phyloP scores from a whole-genome alignment of 2,888 invertebrate species.

The Papilio gigon region DNA sequence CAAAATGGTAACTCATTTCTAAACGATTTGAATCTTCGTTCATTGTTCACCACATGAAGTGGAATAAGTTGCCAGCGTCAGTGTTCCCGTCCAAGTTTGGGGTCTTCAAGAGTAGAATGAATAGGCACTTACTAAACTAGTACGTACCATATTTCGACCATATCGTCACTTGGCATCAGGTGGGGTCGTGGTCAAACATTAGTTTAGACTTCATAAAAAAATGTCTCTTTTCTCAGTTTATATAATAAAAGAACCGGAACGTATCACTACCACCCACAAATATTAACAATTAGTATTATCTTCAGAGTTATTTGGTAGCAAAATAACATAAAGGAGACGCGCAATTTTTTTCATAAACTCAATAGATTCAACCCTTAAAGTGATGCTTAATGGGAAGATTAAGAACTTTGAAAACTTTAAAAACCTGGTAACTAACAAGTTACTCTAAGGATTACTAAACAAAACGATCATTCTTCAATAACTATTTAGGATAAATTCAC shows the following conservation, averaged over 20 bases:
- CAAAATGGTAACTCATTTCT: neutral
- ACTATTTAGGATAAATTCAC: slow-evolving; percentile 50
- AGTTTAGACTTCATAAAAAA: no score
- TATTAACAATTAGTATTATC: slow-evolving; percentile 31
- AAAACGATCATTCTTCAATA: slow-evolving; percentile 47
- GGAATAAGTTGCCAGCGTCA: no score
- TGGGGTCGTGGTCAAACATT: no score
- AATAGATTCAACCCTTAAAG: slow-evolving; percentile 39
- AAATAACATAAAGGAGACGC: slow-evolving; percentile 35
- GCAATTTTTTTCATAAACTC: slow-evolving; percentile 36
- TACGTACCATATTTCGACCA: no score
- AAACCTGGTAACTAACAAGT: slow-evolving; percentile 40
- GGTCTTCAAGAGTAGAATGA: no score
- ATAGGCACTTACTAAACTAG: no score
- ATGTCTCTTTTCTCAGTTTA: neutral
- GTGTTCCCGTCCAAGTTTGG: no score
- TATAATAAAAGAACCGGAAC: neutral
- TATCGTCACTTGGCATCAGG: no score
- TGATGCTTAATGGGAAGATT: slow-evolving; percentile 33
- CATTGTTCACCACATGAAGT: no score
- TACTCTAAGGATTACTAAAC: slow-evolving; percentile 49
- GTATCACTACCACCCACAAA: slow-evolving; percentile 40
- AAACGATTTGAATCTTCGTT: no score
- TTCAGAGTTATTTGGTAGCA: slow-evolving; percentile 13
- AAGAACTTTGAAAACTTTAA: slow-evolving; percentile 36